Percentiles rank a stretch among this genome's conserved stretches.
These are phyloP conservation scores for Pandemis cinnamomeana DNA, from an alignment of 2,888 invertebrate species.

Conservation along the genomic window DNA sequence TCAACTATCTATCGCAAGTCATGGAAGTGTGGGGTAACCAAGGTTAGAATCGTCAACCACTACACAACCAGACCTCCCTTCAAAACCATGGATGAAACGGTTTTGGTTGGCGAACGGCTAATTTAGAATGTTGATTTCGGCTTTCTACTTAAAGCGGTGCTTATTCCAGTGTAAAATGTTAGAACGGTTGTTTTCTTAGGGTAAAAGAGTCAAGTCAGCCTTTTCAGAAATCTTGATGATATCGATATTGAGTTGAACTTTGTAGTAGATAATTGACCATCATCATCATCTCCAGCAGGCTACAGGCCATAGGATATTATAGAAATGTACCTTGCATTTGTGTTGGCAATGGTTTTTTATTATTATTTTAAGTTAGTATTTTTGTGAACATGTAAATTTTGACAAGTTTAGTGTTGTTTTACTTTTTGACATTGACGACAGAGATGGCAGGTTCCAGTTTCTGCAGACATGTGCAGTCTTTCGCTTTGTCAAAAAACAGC, in stretches of 20 bases:
- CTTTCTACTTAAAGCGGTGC: conserved; percentile 22
- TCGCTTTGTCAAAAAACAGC: not conserved
- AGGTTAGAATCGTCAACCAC: not conserved
- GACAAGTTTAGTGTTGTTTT: not conserved
- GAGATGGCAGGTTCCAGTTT: conserved; percentile 2
- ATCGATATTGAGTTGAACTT: not conserved
- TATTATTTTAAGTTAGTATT: not conserved
- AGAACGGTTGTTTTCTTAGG: not conserved
- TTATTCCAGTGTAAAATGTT: conserved; percentile 13
- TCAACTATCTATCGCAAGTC: conserved; percentile 70
- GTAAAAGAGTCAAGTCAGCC: conserved; percentile 7
- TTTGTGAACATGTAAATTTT: not conserved
- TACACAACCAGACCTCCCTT: not conserved
- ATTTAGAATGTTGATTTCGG: conserved; percentile 3
- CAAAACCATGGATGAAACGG: not conserved
- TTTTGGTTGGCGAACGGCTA: conserved; percentile 6
- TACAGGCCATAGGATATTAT: not conserved
- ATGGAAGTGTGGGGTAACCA: conserved; percentile 53
- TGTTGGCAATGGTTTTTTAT: not conserved
- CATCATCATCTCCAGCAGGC: too few species aligned
- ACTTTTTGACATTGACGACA: not conserved
- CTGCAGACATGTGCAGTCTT: not conserved
- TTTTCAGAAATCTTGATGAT: not conserved
- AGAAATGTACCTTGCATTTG: not conserved
- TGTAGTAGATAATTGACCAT: conserved; percentile 3